phyloP scores from a whole-genome alignment of 2,113 vertebrate genomes.

The Nyctereutes procyonoides region DNA sequence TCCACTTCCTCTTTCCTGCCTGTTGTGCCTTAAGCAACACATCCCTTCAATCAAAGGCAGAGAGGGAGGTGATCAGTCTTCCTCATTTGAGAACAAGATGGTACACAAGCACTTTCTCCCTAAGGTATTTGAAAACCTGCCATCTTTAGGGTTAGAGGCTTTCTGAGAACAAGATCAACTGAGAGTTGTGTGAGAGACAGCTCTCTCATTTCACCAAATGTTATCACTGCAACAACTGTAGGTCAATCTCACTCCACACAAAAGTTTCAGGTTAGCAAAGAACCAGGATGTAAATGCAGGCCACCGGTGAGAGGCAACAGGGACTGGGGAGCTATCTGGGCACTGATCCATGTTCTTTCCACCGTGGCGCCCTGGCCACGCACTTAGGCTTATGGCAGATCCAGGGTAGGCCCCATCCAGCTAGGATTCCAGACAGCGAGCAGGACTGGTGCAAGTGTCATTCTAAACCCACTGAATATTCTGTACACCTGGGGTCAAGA shows the following conservation, averaged over 20 bases:
- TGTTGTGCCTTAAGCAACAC: not conserved
- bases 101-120: not conserved
- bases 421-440: not conserved
- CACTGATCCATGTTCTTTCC: not conserved
- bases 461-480: constrained; percentile 11
- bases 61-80: not conserved
- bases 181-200: constrained; percentile 29
- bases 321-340: not conserved
- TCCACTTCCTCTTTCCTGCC: not conserved
- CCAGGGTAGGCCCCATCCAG: not conserved
- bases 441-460: not conserved
- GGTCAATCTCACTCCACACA: constrained; percentile 15
- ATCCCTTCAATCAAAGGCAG: not conserved
- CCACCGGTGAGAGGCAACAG: not conserved
- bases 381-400: not conserved
- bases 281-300: constrained; percentile 1
- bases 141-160: not conserved
- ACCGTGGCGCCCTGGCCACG: no score
- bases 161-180: not conserved
- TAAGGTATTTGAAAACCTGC: not conserved
- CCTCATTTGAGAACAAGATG: constrained; percentile 25
- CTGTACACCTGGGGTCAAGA: not conserved
- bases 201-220: constrained; percentile 7
- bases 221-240: not conserved
- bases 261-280: constrained; percentile 35